A percentile compares a stretch with the other conserved stretches of the same genome.
Evolutionary conservation across 2,888 invertebrate genomes (phyloP).

Genomic region (Tribolium freemani): DNA sequence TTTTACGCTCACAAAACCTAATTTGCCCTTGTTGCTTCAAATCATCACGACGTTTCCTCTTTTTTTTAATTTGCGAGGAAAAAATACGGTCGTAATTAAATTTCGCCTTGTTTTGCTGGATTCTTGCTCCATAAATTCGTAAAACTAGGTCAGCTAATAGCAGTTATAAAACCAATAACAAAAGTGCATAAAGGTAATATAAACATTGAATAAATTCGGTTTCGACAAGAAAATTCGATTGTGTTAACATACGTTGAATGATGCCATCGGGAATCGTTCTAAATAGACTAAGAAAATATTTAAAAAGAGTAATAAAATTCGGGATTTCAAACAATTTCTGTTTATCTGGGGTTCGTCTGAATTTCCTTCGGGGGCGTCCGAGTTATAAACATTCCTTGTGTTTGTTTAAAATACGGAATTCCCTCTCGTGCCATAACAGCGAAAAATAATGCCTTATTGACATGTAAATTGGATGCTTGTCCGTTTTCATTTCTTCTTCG

Average conservation of each 20-base stretch:
- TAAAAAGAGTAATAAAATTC: slow-evolving; percentile 30
- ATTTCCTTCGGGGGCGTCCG: slow-evolving; percentile 37
- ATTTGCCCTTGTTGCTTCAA: slow-evolving; percentile 27
- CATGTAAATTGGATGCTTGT: slow-evolving; percentile 4
- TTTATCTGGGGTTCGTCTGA: slow-evolving; percentile 33
- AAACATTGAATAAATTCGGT: too few species aligned
- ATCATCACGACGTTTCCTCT: slow-evolving; percentile 15
- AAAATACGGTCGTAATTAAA: slow-evolving; percentile 26
- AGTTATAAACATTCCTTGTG: slow-evolving; percentile 31
- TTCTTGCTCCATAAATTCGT: slow-evolving; percentile 19
- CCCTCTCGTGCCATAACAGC: slow-evolving; percentile 7
- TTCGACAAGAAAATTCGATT: slow-evolving; percentile 11
- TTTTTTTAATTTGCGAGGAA: slow-evolving; percentile 25
- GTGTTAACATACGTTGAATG: slow-evolving; percentile 24
- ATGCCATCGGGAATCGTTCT: slow-evolving; percentile 26
- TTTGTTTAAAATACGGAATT: slow-evolving; percentile 36
- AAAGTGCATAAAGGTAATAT: slow-evolving; percentile 20
- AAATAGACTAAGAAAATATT: slow-evolving; percentile 31
- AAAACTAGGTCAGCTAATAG: slow-evolving; percentile 24
- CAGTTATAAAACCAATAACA: slow-evolving; percentile 24
- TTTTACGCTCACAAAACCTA: background rate
- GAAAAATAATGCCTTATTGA: slow-evolving; percentile 9
- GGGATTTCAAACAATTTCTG: slow-evolving; percentile 32
- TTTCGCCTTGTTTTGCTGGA: slow-evolving; percentile 7
- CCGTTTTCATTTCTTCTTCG: slow-evolving; percentile 1